Percentiles rank a stretch among this genome's conserved stretches.
Evolutionary conservation across 2,113 vertebrate species (phyloP).

Genomic region (Prietella phreatophila): DNA sequence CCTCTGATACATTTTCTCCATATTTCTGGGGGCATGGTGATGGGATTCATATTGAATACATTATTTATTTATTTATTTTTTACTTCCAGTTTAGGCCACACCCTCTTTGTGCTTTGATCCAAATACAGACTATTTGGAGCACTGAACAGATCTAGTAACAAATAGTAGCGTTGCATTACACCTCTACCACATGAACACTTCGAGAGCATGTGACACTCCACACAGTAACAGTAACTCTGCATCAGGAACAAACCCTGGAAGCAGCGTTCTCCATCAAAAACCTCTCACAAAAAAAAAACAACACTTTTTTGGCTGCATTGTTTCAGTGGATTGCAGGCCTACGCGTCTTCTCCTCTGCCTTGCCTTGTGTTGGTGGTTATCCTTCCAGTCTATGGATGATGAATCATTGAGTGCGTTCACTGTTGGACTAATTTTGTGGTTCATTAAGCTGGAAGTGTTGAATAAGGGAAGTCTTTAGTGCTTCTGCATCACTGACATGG

Average conservation of each 20-base stretch:
- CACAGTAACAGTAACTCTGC: not conserved
- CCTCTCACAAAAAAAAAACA: not conserved
- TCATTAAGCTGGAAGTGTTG: constrained; percentile 19
- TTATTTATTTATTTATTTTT: no score
- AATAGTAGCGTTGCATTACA: not conserved
- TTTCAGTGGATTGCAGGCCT: not conserved
- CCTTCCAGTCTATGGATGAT: not conserved
- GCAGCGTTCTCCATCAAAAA: not conserved
- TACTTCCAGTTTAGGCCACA: not conserved
- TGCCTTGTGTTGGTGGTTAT: not conserved
- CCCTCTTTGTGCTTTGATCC: not conserved
- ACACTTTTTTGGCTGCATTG: not conserved
- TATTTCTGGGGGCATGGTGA: not conserved
- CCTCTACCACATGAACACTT: not conserved
- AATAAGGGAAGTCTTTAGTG: constrained; percentile 3
- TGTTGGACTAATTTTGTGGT: constrained; percentile 4
- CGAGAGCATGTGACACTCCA: not conserved
- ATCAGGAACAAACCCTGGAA: not conserved
- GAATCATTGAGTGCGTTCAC: constrained; percentile 8
- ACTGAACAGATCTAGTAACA: not conserved
- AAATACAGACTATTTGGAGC: not conserved
- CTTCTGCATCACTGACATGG: not conserved
- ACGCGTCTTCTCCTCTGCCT: not conserved
- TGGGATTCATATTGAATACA: not conserved
- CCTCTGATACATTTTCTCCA: not conserved